Evolutionary conservation across 2,797 vertebrate genomes (phyloP), one percentile per base, ranked within the genome.

Genomic region (Pristis pectinata): DNA sequence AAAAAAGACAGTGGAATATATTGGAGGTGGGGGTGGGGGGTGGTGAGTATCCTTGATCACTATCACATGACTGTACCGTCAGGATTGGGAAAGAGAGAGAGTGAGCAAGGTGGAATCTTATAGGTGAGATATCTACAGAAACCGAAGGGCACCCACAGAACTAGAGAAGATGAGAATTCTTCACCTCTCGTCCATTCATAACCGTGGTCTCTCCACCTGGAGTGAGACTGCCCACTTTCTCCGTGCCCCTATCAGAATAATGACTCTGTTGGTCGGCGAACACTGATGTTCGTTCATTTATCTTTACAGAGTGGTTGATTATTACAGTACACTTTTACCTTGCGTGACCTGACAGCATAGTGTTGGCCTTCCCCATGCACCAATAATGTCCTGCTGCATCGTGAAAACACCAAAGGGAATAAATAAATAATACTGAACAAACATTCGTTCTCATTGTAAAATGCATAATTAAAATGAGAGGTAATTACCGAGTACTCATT

Each of bases 401-500:
- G 24, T 74, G 64, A 91, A 91, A n/a, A 34, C 92, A 93, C 67
- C 41, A 93, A 93, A n/a, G 92, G 92, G 92, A 93, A 93, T 93
- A 74, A 93, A 93, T 93, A 93, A 93, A 74, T 93, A 93, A 93
- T 72, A 49, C 67, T 93, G 92, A 93, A 93, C 92, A 93, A 93
- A 93, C 92, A 74, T 74, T 74, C 41, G 3, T 93, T 93, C 67
- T 74, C 67, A 93, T 93, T 93, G 92, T 93, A 93, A 93, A 93
- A 93, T 93, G 92, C 92, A 93, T 93, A 93, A 93, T 93, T 93
- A 93, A 93, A 93, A 93, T 93, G 49, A 30, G 44, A 74, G 44
- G 92, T 93, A 93, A 93, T 93, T 93, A 93, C 70, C 70, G 37
- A 74, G 44, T 44, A 72, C 92, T 93, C 92, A 93, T 93, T 93